Conservation (phyloP, 2,113 vertebrate species). For the Eublepharis macularius region DNA sequence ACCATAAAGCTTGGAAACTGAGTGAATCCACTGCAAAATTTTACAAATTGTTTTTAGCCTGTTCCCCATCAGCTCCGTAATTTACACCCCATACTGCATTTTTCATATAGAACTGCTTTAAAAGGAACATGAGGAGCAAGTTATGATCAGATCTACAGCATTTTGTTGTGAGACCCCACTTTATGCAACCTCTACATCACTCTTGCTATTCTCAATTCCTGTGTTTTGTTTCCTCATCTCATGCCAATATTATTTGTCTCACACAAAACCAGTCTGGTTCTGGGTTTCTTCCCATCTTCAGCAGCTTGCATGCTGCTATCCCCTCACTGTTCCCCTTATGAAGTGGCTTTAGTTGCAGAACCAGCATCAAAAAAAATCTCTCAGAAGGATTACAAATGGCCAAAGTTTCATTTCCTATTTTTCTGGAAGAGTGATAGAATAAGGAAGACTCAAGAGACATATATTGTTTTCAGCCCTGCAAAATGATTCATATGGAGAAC, state of each 20-base stretch:
- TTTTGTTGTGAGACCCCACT: no score
- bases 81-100: no score
- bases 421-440: constrained; percentile 21
- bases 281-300: background rate
- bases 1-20: no score
- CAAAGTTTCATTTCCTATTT: constrained; percentile 66
- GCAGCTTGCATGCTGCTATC: constrained; percentile 7
- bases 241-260: background rate
- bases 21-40: no score
- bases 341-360: constrained; percentile 51
- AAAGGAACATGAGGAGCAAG: no score
- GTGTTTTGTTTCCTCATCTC: background rate
- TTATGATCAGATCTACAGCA: no score
- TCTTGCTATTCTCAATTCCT: background rate
- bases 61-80: no score
- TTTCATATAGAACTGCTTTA: no score
- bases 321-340: constrained; percentile 8
- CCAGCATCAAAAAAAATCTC: constrained; percentile 61
- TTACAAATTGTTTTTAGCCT: no score
- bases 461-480: constrained; percentile 30
- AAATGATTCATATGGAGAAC: constrained; percentile 21
- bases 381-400: constrained; percentile 59
- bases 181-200: background rate
- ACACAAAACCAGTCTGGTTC: background rate
- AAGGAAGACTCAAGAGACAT: constrained; percentile 1